Base-by-base conservation (phyloP, 2,888 invertebrate species). In the Ecdyonurus torrentis region DNA sequence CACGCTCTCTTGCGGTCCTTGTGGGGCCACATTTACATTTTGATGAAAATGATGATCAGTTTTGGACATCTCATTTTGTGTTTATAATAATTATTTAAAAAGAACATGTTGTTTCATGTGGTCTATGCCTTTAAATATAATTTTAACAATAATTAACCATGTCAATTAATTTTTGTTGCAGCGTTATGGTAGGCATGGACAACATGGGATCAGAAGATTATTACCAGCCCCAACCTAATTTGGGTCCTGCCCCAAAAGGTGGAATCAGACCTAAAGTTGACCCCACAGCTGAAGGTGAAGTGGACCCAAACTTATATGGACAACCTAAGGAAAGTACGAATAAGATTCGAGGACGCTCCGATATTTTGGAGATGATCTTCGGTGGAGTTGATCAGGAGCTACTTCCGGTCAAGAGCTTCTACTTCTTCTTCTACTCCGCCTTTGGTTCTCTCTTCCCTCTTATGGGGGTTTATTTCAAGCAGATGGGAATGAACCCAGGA, bases 381-480 rank as follows among this genome's bases (percentile, higher is more conserved):
- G 89, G 91, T 37, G 69, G 71, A 2, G 87, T 93, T 53, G 92
- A 95, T 75, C 90, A 89, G 69, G 94, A 96, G 75, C 79, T 99
- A 62, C 82, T 98, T 68, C 87, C 95, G 63, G 94, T 95, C 69
- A 98, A 99, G 77, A 87, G 92, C 23, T 99, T 99, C 77, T 99
- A 99, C 76, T 97, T 99, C 78, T 97, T 97, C 82, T 99, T 98
- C 79, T 99, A 97, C 77, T 94, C 97, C 55, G 97, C 98, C 1
- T 99, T 99, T 74, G 99, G 99, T 3, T 95, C 95, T 1, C 82
- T 99, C 19, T 99, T 98, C 74, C 99, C 99, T 0, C 79, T 99
- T 66, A 91, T 99, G 88, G 98, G 96, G 52, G 93, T 99, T 59
- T 99, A 98, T 78, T 99, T 99, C 81, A 99, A 99, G 78, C 98